Conservation (phyloP, 2,888 invertebrate species). For the Pyrgus malvae region DNA sequence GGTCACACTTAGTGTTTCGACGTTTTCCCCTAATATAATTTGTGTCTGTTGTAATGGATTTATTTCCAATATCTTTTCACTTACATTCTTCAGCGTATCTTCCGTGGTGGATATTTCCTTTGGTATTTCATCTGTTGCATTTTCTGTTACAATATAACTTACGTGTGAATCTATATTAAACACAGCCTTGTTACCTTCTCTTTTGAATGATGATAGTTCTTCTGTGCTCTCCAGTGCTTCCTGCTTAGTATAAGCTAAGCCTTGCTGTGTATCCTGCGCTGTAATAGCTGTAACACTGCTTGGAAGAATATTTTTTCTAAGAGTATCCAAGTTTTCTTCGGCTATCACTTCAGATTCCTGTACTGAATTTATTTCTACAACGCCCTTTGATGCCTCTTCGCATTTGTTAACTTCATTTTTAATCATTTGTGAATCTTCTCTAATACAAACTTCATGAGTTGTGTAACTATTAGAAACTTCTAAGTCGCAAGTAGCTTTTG, state of each 20-base stretch:
- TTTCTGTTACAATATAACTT: constrained; percentile 54
- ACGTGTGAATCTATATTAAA: constrained; percentile 52
- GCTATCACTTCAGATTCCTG: constrained; percentile 49
- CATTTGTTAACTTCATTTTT: constrained; percentile 31
- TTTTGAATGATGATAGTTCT: constrained; percentile 38
- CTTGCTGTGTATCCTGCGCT: constrained; percentile 50
- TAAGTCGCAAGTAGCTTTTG: constrained; percentile 41
- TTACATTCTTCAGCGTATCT: constrained; percentile 62
- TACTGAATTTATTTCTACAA: constrained; percentile 52
- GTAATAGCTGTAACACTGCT: constrained; percentile 38
- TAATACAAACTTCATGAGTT: constrained; percentile 49
- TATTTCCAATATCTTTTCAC: constrained; percentile 52
- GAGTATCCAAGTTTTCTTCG: constrained; percentile 42
- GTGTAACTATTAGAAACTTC: constrained; percentile 54
- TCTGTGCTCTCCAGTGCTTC: constrained; percentile 50
- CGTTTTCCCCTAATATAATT: constrained; percentile 53
- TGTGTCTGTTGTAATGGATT: constrained; percentile 57
- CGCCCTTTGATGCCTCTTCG: constrained; percentile 44
- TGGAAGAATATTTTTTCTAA: constrained; percentile 26
- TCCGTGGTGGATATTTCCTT: constrained; percentile 55
- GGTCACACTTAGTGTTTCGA: constrained; percentile 32
- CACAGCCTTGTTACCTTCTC: constrained; percentile 45
- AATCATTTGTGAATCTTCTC: constrained; percentile 47
- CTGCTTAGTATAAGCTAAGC: constrained; percentile 46
- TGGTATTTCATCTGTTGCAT: constrained; percentile 66